phyloP scores from a whole-genome alignment of 2,797 vertebrate genomes.

The Enteromius unitaeniatus region DNA sequence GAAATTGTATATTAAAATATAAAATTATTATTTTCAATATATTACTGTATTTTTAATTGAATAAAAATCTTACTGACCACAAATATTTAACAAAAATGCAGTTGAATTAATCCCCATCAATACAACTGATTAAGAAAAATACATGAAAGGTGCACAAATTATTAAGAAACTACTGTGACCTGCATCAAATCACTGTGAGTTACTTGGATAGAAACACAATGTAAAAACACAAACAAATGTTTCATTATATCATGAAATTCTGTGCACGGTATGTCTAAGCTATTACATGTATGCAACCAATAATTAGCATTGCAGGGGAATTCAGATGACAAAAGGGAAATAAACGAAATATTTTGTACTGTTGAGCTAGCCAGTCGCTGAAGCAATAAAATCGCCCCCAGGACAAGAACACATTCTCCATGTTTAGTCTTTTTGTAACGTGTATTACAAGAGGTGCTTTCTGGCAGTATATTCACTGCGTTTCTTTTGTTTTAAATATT shows the following conservation, averaged over 20 bases:
- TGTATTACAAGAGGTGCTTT: conserved; percentile 79
- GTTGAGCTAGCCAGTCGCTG: conserved; percentile 62
- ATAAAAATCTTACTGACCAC: not conserved
- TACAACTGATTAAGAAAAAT: conserved; percentile 25
- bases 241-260: conserved; percentile 39
- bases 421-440: conserved; percentile 67
- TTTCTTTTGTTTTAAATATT: not conserved
- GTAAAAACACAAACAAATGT: conserved; percentile 11
- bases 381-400: conserved; percentile 72
- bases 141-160: conserved; percentile 24
- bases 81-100: not conserved
- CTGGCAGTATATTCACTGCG: conserved; percentile 47
- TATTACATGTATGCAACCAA: not conserved
- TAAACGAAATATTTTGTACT: conserved; percentile 29
- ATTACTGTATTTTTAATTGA: not conserved
- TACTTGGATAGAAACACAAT: not conserved
- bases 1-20: not conserved
- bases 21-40: not conserved
- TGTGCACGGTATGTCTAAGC: not conserved
- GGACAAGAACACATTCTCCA: conserved; percentile 60
- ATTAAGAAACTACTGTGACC: conserved; percentile 13
- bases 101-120: not conserved
- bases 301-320: conserved; percentile 20
- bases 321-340: conserved; percentile 7
- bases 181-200: conserved; percentile 48